Percentiles rank a stretch among this genome's conserved stretches.
phyloP scores from a whole-genome alignment of 2,113 vertebrate species.

The Edolisoma coerulescens region DNA sequence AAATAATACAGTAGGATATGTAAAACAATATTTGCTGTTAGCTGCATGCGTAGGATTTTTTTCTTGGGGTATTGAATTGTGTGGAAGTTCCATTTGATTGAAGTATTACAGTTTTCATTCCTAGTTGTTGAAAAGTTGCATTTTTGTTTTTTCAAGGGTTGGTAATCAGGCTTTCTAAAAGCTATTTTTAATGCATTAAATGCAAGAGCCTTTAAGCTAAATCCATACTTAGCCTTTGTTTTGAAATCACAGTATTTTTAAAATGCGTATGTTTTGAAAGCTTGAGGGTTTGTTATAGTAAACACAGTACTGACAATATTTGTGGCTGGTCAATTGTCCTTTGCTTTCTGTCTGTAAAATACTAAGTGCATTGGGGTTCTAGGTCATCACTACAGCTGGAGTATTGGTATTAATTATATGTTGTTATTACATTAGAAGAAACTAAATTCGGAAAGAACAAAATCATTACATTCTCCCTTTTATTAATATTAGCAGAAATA shows the following conservation, averaged over 20 bases:
- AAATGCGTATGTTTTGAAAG: background rate
- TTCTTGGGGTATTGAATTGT: background rate
- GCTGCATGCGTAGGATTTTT: background rate
- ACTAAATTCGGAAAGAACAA: background rate
- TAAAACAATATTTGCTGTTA: background rate
- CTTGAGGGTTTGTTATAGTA: background rate
- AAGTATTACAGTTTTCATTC: background rate
- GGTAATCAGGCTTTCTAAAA: background rate
- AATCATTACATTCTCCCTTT: background rate
- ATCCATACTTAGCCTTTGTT: background rate
- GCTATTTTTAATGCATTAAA: background rate
- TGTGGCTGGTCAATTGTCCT: background rate
- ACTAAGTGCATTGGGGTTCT: background rate
- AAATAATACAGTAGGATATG: background rate
- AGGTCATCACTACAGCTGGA: background rate
- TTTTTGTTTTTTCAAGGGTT: background rate
- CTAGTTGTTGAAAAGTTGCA: background rate
- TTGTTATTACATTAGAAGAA: background rate
- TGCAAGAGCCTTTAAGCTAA: background rate
- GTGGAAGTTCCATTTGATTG: background rate
- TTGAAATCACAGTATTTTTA: background rate
- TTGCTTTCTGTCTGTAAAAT: background rate
- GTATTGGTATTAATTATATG: background rate
- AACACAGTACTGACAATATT: background rate
- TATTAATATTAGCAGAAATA: constrained; percentile 76